Percentiles rank a stretch among this genome's conserved stretches.
Evolutionary conservation across 2,113 vertebrate genomes (phyloP).

Genomic region (Tor tambroides): DNA sequence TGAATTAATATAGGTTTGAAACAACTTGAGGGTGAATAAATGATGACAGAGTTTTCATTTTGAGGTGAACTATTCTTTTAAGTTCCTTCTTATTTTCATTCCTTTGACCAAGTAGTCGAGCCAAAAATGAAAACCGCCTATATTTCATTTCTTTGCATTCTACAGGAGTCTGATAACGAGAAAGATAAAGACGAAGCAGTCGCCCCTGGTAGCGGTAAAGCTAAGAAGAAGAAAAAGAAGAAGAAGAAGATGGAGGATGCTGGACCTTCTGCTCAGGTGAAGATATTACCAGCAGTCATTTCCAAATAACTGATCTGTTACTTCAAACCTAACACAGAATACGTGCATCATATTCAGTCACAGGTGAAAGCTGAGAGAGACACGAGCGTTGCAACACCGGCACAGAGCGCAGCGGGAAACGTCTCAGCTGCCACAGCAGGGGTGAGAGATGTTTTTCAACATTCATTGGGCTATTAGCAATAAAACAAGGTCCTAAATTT

Average conservation of each 20-base stretch:
- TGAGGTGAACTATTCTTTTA: background rate
- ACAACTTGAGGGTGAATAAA: too few species aligned
- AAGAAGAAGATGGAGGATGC: conserved; percentile 94
- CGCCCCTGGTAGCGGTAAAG: conserved; percentile 80
- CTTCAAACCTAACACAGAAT: background rate
- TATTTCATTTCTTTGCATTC: background rate
- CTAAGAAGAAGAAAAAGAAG: conserved; percentile 96
- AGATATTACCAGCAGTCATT: too few species aligned
- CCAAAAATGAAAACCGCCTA: background rate
- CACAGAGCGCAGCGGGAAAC: conserved; percentile 19
- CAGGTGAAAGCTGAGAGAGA: conserved; percentile 38
- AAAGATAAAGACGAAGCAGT: conserved; percentile 85
- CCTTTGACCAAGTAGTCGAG: background rate
- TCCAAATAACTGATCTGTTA: background rate
- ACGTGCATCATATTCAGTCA: background rate
- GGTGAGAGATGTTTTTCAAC: conserved; percentile 25
- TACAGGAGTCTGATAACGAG: conserved; percentile 86
- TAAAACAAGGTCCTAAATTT: background rate
- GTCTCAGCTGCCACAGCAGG: background rate
- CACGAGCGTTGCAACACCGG: background rate
- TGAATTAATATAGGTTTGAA: too few species aligned
- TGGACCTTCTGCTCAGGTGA: conserved; percentile 81
- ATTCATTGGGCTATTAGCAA: background rate
- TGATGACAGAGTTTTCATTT: background rate
- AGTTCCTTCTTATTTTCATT: background rate